Percentiles rank a stretch among this genome's conserved stretches.
Conservation (phyloP, 2,113 vertebrate species). For the Nanorana parkeri region DNA sequence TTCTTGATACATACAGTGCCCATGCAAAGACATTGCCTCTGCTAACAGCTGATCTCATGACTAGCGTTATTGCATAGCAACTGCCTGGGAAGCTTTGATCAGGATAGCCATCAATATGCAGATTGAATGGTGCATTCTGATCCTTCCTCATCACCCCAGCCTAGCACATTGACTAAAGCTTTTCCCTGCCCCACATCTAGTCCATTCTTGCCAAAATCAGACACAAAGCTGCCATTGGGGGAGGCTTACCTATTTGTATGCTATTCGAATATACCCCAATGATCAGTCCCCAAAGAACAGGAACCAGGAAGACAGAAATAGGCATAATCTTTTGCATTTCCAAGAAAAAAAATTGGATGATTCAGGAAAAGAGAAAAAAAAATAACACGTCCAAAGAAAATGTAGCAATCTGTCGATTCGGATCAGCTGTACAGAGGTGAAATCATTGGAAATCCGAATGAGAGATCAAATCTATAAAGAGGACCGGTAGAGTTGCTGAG, state of each 20-base stretch:
- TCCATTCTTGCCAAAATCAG: too few relatives aligned
- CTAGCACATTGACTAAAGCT: too few relatives aligned
- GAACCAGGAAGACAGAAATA: slow-evolving; percentile 84
- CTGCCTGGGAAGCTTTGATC: neutral
- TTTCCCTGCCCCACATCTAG: too few relatives aligned
- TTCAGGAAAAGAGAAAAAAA: slow-evolving; percentile 72
- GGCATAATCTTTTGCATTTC: slow-evolving; percentile 94
- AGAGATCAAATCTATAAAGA: neutral
- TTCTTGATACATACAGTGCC: neutral
- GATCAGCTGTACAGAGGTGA: slow-evolving; percentile 81
- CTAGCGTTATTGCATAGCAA: neutral
- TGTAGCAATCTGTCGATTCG: slow-evolving; percentile 68
- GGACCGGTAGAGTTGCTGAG: slow-evolving; percentile 61
- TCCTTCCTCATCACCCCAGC: too few relatives aligned
- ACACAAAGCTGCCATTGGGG: too few relatives aligned
- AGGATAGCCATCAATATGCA: neutral
- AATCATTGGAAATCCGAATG: slow-evolving; percentile 59
- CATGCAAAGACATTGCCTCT: neutral
- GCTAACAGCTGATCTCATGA: neutral
- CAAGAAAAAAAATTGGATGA: slow-evolving; percentile 82
- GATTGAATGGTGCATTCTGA: neutral
- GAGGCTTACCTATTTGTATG: slow-evolving; percentile 94
- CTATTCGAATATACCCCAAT: slow-evolving; percentile 88
- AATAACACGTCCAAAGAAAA: slow-evolving; percentile 72
- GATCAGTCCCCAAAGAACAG: slow-evolving; percentile 89